Evolutionary conservation across 2,113 vertebrate species (phyloP), one percentile per base, ranked within the genome.

Genomic region (Pygoscelis adeliae): DNA sequence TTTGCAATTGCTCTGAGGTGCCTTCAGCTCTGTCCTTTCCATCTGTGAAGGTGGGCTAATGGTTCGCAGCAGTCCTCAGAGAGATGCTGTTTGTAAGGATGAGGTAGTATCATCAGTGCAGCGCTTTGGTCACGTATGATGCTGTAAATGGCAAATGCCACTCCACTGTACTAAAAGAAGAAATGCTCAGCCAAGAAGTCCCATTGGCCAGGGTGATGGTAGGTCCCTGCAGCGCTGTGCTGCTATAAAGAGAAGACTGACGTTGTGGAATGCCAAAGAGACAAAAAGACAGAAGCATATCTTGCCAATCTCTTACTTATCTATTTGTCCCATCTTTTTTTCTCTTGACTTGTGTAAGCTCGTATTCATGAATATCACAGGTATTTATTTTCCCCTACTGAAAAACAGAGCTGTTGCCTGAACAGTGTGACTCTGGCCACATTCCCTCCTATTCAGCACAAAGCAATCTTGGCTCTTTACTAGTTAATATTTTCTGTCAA

Each of bases 401-500:
- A 18, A 94, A 92, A 98, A 92, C 92, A 96, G 88, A 91, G 55
- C 85, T 61, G 49, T 96, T 97, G 93, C 93, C 89, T 96, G 87
- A 94, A 90, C 87, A 85, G 81, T 21, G 78, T 58, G 80, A 83
- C 93, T 96, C 88, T 94, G 94, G 87, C 93, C 89, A 47, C 84
- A 38, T 73, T 96, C 91, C 93, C 79, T 96, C 93, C 59, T 95
- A 50, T 96, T 95, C 93, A 95, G 94, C 95, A 88, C 93, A 85
- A 88, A 59, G 84, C 82, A 95, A 36, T 92, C 65, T 95, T 89
- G 93, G 83, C 95, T 97, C 49, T 95, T 96, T 15, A 95, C 79
- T 94, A 49, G 97, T 97, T 97, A 97, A 97, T 92, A 83, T 97
- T 95, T 94, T 90, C 90, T 95, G 95, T 96, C 96, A 97, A 93